A percentile compares a stretch with the other conserved stretches of the same genome.
Conservation (phyloP, 2,888 invertebrate genomes). For the Erannis defoliaria region DNA sequence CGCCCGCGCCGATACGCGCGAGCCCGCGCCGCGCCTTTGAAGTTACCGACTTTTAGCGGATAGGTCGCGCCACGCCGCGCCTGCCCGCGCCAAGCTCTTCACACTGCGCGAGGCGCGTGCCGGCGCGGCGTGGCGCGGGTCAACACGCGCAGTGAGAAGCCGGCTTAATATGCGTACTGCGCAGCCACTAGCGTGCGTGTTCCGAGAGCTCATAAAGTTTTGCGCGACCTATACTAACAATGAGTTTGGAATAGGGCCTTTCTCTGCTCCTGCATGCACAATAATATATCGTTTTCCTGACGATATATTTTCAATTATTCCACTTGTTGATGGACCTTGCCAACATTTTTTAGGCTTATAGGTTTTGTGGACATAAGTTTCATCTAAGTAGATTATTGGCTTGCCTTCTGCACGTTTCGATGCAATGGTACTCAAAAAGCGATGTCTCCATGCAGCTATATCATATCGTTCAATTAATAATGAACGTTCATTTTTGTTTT, state of each 20-base stretch:
- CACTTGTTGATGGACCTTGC: conserved; percentile 44
- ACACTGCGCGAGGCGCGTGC: too few species aligned
- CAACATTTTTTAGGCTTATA: conserved; percentile 46
- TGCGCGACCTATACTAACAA: too few species aligned
- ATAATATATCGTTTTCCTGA: conserved; percentile 48
- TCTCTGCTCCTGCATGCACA: conserved; percentile 41
- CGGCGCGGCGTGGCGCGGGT: too few species aligned
- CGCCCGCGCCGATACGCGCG: too few species aligned
- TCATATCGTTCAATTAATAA: conserved; percentile 46
- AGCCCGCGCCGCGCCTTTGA: too few species aligned
- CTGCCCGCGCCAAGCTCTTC: too few species aligned
- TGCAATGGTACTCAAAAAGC: conserved; percentile 39
- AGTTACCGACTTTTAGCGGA: too few species aligned
- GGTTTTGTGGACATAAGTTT: conserved; percentile 45
- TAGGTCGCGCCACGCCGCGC: too few species aligned
- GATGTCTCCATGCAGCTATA: conserved; percentile 45
- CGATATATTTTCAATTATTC: conserved; percentile 43
- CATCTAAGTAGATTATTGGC: conserved; percentile 45
- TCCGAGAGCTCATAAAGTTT: too few species aligned
- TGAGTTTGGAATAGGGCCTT: conserved; percentile 22
- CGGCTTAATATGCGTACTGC: too few species aligned
- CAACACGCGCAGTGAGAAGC: too few species aligned
- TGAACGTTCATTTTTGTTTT: conserved; percentile 46
- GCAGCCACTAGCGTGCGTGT: too few species aligned
- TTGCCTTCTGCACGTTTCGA: conserved; percentile 34